A percentile compares a stretch with the other conserved stretches of the same genome.
phyloP scores from a whole-genome alignment of 2,888 invertebrate species.

The Thecocarcelia acutangulata region DNA sequence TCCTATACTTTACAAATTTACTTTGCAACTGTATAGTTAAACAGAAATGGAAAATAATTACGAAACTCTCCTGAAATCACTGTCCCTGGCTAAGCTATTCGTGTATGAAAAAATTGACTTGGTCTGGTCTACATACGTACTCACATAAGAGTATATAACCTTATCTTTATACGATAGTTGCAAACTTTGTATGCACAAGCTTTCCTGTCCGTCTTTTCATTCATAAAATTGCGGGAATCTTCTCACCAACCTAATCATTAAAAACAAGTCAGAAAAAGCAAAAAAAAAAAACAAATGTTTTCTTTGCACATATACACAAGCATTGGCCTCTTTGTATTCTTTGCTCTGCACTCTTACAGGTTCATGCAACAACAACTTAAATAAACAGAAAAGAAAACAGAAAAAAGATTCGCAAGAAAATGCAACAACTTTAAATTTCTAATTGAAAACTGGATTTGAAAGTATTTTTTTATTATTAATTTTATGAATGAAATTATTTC shows the following conservation, averaged over 20 bases:
- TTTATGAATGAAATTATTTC: constrained; percentile 63
- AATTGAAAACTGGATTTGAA: constrained; percentile 64
- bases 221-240: constrained; percentile 66
- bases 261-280: constrained; percentile 25
- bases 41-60: too few relatives aligned
- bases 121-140: not conserved
- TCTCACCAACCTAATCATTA: constrained; percentile 59
- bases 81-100: too few relatives aligned
- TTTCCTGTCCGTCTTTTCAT: constrained; percentile 33
- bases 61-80: too few relatives aligned
- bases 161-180: too few relatives aligned
- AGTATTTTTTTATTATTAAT: constrained; percentile 20
- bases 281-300: constrained; percentile 8
- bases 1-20: too few relatives aligned
- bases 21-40: too few relatives aligned
- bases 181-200: not conserved
- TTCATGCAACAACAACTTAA: constrained; percentile 11
- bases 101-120: too few relatives aligned
- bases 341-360: constrained; percentile 11
- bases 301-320: too few relatives aligned
- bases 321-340: constrained; percentile 1
- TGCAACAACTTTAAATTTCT: constrained; percentile 58
- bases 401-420: constrained; percentile 40
- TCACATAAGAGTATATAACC: not conserved
- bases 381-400: not conserved